phyloP scores from a whole-genome alignment of 2,888 invertebrate species.

The Paralinhomoeus sp. region DNA sequence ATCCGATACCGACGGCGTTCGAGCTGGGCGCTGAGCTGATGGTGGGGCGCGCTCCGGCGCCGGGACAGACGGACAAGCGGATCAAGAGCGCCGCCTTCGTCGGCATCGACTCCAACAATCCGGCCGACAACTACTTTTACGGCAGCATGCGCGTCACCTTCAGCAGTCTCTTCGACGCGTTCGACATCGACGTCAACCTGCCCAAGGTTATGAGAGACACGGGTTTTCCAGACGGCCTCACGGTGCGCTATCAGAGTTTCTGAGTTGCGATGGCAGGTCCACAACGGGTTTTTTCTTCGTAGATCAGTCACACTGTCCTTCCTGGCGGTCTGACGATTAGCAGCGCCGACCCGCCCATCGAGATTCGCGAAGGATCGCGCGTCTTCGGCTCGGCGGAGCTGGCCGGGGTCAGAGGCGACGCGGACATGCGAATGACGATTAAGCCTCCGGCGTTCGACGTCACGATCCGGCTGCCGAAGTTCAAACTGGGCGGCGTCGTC shows the following conservation, averaged over 20 bases:
- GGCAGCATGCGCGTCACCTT: background rate
- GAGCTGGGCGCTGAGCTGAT: background rate
- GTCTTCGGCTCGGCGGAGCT: too few species aligned
- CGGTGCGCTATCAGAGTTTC: background rate
- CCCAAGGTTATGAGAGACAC: background rate
- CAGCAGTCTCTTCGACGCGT: background rate
- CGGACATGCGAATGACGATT: too few species aligned
- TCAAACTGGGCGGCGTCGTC: too few species aligned
- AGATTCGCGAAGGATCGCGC: too few species aligned
- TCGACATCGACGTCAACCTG: background rate
- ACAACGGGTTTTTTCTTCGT: background rate
- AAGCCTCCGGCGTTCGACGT: too few species aligned
- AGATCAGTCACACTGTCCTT: background rate
- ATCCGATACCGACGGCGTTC: background rate
- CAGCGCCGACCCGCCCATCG: too few species aligned
- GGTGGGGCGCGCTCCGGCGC: background rate
- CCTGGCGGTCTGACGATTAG: too few species aligned
- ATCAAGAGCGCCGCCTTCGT: background rate
- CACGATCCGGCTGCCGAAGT: too few species aligned
- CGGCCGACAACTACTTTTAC: background rate
- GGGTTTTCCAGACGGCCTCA: background rate
- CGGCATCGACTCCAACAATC: background rate
- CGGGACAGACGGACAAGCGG: background rate
- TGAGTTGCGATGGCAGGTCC: background rate
- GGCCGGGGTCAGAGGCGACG: too few species aligned